Percentiles rank a stretch among this genome's conserved stretches.
These are phyloP conservation scores for Brachirus orientalis DNA, from an alignment of 2,113 vertebrate species.

Conservation along the genomic window DNA sequence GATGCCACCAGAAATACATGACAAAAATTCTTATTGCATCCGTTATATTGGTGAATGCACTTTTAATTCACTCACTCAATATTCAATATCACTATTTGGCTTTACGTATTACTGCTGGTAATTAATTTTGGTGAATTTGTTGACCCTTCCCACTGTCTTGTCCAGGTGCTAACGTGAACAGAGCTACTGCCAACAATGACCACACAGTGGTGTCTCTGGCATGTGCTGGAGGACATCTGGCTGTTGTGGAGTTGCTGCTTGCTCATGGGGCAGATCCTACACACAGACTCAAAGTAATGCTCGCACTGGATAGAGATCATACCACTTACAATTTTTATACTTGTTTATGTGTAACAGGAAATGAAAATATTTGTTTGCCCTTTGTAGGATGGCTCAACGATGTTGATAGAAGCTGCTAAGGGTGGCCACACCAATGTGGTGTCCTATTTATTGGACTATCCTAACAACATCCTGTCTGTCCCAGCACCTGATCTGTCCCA, in stretches of 20 bases:
- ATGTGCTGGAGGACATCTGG: constrained; percentile 96
- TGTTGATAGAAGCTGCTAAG: constrained; percentile 99
- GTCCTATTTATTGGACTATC: constrained; percentile 98
- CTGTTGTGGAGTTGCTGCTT: constrained; percentile 96
- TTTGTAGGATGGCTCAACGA: constrained; percentile 95
- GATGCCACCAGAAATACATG: too few relatives aligned
- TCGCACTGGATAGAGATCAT: too few relatives aligned
- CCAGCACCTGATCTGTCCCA: constrained; percentile 93
- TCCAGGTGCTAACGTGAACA: constrained; percentile 96
- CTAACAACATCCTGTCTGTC: constrained; percentile 95
- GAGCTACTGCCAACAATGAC: constrained; percentile 97
- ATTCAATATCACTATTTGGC: too few relatives aligned
- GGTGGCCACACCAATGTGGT: constrained; percentile 99
- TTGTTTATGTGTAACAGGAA: neutral
- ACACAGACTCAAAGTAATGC: constrained; percentile 95
- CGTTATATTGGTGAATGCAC: too few relatives aligned
- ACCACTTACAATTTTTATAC: neutral
- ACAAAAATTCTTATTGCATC: too few relatives aligned
- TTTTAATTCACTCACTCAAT: too few relatives aligned
- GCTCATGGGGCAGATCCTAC: constrained; percentile 98
- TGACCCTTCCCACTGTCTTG: constrained; percentile 2
- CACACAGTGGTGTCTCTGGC: constrained; percentile 99
- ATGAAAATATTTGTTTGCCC: neutral
- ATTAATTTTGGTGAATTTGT: neutral
- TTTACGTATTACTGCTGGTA: neutral